phyloP scores from a whole-genome alignment of 2,797 vertebrate species.

The Mastacembelus armatus region DNA sequence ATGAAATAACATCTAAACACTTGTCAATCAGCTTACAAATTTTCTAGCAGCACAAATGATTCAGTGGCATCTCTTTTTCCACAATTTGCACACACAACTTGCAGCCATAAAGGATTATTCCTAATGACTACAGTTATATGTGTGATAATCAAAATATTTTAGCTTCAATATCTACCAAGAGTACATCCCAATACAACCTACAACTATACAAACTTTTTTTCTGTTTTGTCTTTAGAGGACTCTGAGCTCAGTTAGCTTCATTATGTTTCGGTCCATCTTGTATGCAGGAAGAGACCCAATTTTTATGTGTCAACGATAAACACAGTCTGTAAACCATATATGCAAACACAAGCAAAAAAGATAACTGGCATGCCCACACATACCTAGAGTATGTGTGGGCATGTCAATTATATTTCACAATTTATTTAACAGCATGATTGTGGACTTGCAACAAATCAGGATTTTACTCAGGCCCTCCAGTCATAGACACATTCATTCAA shows the following conservation, averaged over 20 bases:
- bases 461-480: not conserved
- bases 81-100: slow-evolving; percentile 4
- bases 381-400: too few relatives aligned
- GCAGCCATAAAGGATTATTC: slow-evolving; percentile 10
- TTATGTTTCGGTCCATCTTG: not conserved
- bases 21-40: not conserved
- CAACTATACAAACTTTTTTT: not conserved
- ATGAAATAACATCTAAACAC: slow-evolving; percentile 1
- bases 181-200: not conserved
- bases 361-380: not conserved
- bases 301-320: not conserved
- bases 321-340: not conserved
- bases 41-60: not conserved
- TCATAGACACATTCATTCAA: not conserved
- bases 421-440: too few relatives aligned
- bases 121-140: not conserved
- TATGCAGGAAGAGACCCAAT: not conserved
- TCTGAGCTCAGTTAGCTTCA: too few relatives aligned
- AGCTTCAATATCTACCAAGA: not conserved
- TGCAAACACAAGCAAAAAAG: not conserved
- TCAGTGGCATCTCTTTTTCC: not conserved
- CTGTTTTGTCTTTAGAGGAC: not conserved
- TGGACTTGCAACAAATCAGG: not conserved
- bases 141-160: slow-evolving; percentile 1
- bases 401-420: too few relatives aligned